Percentiles rank a stretch among this genome's conserved stretches.
phyloP scores from a whole-genome alignment of 2,888 invertebrate species.

The Pristionchus maxplancki region DNA sequence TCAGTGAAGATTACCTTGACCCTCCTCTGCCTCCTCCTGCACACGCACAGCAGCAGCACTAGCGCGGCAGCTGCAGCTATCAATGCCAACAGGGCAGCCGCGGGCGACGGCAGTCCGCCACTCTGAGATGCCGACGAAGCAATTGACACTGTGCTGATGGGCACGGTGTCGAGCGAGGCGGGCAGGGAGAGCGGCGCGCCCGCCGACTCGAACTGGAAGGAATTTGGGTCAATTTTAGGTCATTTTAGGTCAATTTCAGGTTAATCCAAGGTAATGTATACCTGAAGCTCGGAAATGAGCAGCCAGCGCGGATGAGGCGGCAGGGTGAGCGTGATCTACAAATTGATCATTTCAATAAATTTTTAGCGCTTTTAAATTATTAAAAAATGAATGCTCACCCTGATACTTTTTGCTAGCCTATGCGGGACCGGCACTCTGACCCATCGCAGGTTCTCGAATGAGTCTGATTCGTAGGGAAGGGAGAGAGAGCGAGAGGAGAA shows the following conservation, averaged over 20 bases:
- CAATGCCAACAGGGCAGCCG: neutral
- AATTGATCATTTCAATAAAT: neutral
- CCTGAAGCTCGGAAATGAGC: conserved; percentile 70
- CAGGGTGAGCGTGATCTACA: conserved; percentile 28
- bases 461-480: conserved; percentile 64
- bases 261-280: conserved; percentile 57
- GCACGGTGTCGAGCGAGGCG: conserved; percentile 21
- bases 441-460: conserved; percentile 83
- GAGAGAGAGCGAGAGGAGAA: conserved; percentile 61
- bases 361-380: neutral
- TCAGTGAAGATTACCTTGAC: conserved; percentile 16
- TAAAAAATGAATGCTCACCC: conserved; percentile 81
- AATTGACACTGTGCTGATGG: neutral
- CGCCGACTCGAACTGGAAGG: conserved; percentile 2
- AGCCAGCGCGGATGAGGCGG: conserved; percentile 66
- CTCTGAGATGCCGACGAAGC: neutral
- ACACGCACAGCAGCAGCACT: conserved; percentile 6
- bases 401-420: conserved; percentile 87
- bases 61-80: neutral
- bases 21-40: conserved; percentile 11
- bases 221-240: neutral
- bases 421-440: conserved; percentile 88
- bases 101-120: neutral
- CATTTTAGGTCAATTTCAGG: neutral
- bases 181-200: conserved; percentile 8